phyloP scores from a whole-genome alignment of 1,140 invertebrate genomes.

The Archivesica marissinica region DNA sequence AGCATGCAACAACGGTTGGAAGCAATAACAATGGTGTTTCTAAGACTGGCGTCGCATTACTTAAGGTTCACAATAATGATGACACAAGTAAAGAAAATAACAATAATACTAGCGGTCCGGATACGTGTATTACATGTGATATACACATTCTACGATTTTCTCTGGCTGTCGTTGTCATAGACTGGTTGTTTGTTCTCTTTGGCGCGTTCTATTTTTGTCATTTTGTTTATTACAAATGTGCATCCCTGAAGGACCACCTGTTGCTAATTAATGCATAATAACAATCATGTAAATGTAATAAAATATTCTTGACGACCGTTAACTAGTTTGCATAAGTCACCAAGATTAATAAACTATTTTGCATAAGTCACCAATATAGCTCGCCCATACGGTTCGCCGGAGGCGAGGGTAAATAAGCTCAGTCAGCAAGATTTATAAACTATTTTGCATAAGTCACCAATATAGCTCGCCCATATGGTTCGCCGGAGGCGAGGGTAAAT shows the following conservation, averaged over 20 bases:
- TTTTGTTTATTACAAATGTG: background rate
- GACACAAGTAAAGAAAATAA: background rate
- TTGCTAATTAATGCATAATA: background rate
- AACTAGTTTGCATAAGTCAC: too few species aligned
- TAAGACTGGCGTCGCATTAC: too few species aligned
- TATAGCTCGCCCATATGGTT: too few species aligned
- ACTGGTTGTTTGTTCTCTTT: background rate
- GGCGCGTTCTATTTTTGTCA: slow-evolving; percentile 5
- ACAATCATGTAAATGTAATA: too few species aligned
- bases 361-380: too few species aligned
- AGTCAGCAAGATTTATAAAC: too few species aligned
- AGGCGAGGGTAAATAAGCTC: too few species aligned
- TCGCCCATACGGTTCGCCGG: too few species aligned
- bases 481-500: too few species aligned
- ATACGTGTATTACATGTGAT: slow-evolving; percentile 2
- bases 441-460: too few species aligned
- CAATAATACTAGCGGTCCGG: background rate
- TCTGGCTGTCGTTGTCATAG: slow-evolving; percentile 18
- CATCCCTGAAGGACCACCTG: background rate
- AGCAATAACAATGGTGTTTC: background rate
- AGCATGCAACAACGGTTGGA: background rate
- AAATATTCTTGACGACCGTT: too few species aligned
- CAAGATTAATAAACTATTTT: too few species aligned
- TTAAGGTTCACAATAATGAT: background rate
- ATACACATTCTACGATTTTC: slow-evolving; percentile 15